phyloP scores from a whole-genome alignment of 2,888 invertebrate species.

The Sylvicola cinctus region DNA sequence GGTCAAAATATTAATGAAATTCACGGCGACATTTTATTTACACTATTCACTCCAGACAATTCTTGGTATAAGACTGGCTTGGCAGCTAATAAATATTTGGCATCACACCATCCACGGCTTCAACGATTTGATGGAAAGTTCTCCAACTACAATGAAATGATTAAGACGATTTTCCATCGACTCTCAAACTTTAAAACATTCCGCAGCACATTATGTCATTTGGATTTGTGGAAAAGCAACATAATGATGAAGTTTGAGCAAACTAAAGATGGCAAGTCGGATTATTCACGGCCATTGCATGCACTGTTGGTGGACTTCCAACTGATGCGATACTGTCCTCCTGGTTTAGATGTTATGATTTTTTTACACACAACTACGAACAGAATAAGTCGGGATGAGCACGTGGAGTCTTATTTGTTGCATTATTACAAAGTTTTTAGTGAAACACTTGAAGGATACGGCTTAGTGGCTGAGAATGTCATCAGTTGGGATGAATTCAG shows the following conservation, averaged over 20 bases:
- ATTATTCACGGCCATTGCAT: slow-evolving; percentile 9
- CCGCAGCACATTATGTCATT: slow-evolving; percentile 25
- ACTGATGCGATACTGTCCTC: slow-evolving; percentile 40
- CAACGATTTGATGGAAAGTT: too few species aligned
- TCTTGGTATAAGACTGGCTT: too few species aligned
- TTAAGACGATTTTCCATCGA: too few species aligned
- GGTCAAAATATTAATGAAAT: too few species aligned
- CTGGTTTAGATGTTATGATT: slow-evolving; percentile 40
- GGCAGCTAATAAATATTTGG: too few species aligned
- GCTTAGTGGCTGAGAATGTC: slow-evolving; percentile 19
- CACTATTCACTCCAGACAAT: too few species aligned
- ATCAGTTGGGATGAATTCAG: slow-evolving; percentile 24
- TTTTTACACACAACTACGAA: slow-evolving; percentile 14
- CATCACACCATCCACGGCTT: too few species aligned
- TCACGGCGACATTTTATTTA: too few species aligned
- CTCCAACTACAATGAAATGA: too few species aligned
- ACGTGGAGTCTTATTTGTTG: slow-evolving; percentile 25
- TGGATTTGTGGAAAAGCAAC: slow-evolving; percentile 29
- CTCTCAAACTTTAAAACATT: slow-evolving; percentile 10
- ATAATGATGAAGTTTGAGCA: slow-evolving; percentile 18
- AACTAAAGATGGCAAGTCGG: slow-evolving; percentile 10
- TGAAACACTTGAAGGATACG: slow-evolving; percentile 17
- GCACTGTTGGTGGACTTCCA: slow-evolving; percentile 44
- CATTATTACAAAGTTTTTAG: slow-evolving; percentile 29
- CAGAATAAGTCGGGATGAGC: too few species aligned